phyloP scores from a whole-genome alignment of 1,140 invertebrate genomes.

The Uloborus diversus region DNA sequence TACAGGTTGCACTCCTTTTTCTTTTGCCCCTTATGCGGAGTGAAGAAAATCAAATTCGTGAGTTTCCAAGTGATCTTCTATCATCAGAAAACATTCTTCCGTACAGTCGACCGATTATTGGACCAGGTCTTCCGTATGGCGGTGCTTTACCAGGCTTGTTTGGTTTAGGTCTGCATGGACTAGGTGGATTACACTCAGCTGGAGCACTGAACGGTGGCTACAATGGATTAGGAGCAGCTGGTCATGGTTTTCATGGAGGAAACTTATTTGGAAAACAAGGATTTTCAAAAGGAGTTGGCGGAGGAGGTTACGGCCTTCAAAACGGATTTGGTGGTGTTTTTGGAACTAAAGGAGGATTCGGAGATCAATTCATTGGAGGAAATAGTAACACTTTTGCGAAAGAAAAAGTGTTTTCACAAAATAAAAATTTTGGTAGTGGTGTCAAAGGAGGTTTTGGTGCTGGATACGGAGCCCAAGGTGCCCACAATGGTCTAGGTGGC shows the following conservation, averaged over 20 bases:
- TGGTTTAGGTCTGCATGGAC: not conserved
- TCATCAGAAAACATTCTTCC: not conserved
- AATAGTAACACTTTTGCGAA: constrained; percentile 16
- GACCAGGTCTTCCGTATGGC: not conserved
- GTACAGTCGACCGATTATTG: not conserved
- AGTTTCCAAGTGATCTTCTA: no score
- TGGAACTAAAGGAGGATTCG: constrained; percentile 3
- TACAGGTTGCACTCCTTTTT: no score
- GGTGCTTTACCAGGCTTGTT: not conserved
- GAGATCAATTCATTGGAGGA: constrained; percentile 22
- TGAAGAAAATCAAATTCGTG: no score
- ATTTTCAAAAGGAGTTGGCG: not conserved
- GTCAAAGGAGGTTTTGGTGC: constrained; percentile 3
- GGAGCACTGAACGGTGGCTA: not conserved
- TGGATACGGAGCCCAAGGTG: constrained; percentile 5
- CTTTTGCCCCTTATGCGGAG: no score
- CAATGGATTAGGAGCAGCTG: constrained; percentile 5
- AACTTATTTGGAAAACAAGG: constrained; percentile 7
- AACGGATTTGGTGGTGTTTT: constrained; percentile 2
- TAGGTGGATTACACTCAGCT: not conserved
- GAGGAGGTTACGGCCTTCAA: not conserved
- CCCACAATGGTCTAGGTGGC: not conserved
- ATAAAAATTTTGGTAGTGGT: constrained; percentile 23
- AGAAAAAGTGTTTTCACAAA: constrained; percentile 12
- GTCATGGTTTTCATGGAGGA: not conserved